Conservation (phyloP, 2,888 invertebrate genomes). For the Stenchaetothrips biformis region DNA sequence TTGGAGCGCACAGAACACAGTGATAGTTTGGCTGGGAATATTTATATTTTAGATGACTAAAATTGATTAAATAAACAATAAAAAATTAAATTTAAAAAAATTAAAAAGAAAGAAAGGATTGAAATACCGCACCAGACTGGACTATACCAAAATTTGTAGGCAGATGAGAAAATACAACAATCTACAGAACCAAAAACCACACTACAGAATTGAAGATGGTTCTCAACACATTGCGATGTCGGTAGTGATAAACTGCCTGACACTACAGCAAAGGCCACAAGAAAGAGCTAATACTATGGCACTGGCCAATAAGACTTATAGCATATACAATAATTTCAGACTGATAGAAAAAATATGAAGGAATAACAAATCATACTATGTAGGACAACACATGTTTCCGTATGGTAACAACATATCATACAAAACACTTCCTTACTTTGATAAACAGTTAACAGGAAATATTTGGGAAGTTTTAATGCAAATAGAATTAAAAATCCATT, state of each 20-base stretch:
- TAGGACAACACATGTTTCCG: conserved; percentile 11
- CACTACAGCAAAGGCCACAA: not conserved
- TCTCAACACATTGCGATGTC: no score
- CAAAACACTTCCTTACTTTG: not conserved
- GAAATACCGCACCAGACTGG: not conserved
- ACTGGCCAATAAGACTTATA: not conserved
- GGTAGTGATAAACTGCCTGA: not conserved
- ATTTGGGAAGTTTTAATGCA: not conserved
- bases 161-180: not conserved
- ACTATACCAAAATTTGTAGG: not conserved
- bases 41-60: no score
- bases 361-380: conserved; percentile 24
- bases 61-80: no score
- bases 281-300: not conserved
- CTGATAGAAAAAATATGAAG: conserved; percentile 22
- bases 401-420: conserved; percentile 16
- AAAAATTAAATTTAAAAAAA: no score
- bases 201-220: no score
- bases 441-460: conserved; percentile 23
- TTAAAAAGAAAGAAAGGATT: not conserved
- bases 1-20: no score
- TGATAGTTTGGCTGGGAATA: no score
- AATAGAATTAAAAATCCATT: conserved; percentile 9
- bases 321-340: not conserved
- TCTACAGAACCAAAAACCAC: not conserved